Evolutionary conservation across 2,113 vertebrate species (phyloP), one percentile per base, ranked within the genome.

Genomic region (Propithecus coquereli): DNA sequence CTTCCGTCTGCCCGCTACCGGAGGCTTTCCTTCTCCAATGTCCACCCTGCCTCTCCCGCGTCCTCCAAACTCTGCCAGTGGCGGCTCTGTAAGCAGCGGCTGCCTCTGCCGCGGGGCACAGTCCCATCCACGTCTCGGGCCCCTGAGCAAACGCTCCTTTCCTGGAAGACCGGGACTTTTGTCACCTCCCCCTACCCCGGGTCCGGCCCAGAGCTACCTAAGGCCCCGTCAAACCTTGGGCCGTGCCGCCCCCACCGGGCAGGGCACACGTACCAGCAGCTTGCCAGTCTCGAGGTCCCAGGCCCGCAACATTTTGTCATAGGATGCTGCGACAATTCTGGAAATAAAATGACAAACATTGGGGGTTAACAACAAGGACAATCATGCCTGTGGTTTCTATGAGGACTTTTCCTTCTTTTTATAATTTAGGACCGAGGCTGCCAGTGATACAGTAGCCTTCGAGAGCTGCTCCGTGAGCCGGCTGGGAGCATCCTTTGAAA

Each of bases 221-320:
- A 57, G 8, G 23, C 70, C 57, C 52, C 14, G 30, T 8, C 17
- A 52, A 32, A 66, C 1, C n/a, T 45, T 0, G 0, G 0, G 16
- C n/a, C 20, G 25, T 0, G 6, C 6, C 0, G 1, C 8, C 20
- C 17, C 25, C 10, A 0, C 27, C 1, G 23, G 12, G 40, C 63
- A 7, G 43, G 79, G 45, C 20, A 74, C 80, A 98, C 97, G 47
- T 98, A 99, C 98, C 97, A 99, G 97, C 52, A 97, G 95, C 95
- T 98, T 96, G 88, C 99, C 99, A 0, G 98, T 99, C 98, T 99
- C 98, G 23, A 98, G 81, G 95, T 99, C 99, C 98, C 99, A 99
- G 20, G 94, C 84, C 90, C 97, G 98, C 95, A 99, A 54, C 22
- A 98, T 98, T 95, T 99, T 99, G 90, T 99, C 99, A 93, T 98